Evolutionary conservation across 2,113 vertebrate genomes (phyloP).

Genomic region (Anhinga anhinga): DNA sequence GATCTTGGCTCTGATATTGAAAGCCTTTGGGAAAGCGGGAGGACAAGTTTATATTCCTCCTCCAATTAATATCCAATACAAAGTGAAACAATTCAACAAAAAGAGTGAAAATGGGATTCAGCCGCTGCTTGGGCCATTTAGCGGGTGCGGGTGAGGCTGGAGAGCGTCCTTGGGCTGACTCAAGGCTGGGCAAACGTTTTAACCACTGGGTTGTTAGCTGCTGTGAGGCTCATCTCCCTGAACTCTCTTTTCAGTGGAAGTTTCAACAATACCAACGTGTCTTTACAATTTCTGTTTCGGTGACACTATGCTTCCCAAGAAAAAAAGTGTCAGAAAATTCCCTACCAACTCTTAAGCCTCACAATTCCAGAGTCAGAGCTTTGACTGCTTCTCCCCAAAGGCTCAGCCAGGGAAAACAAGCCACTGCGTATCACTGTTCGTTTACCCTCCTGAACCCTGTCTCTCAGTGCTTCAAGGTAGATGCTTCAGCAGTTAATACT

Average conservation of each 20-base stretch:
- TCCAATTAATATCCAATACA: not conserved
- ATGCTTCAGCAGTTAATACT: slow-evolving; percentile 30
- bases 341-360: not conserved
- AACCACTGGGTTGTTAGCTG: not conserved
- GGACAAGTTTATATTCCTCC: not conserved
- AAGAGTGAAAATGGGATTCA: not conserved
- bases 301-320: not conserved
- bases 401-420: not conserved
- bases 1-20: not conserved
- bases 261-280: not conserved
- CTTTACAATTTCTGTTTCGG: not conserved
- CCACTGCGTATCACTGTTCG: not conserved
- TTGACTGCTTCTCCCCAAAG: not conserved
- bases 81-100: not conserved
- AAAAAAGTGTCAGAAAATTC: not conserved
- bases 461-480: slow-evolving; percentile 6
- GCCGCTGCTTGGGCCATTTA: not conserved
- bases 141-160: not conserved
- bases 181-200: not conserved
- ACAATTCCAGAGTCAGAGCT: not conserved
- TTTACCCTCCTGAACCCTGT: slow-evolving; percentile 51
- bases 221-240: not conserved
- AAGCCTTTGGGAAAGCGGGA: not conserved
- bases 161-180: not conserved
- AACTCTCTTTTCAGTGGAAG: not conserved